Conservation (phyloP, 1,140 invertebrate species). For the Diploscapter pachys region DNA sequence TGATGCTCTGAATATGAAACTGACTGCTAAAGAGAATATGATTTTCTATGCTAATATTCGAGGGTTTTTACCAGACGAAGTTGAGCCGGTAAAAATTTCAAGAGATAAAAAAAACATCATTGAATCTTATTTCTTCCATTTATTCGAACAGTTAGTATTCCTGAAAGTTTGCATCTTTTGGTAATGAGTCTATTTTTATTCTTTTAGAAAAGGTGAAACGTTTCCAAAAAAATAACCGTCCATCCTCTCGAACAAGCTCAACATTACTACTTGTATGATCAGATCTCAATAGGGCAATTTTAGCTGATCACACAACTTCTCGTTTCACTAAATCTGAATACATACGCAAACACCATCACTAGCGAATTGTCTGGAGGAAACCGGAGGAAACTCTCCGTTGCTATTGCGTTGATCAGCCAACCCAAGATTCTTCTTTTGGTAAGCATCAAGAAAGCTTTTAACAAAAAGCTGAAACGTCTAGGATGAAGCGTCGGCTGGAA, state of each 20-base stretch:
- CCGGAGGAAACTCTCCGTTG: slow-evolving; percentile 87
- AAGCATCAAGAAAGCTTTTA: not conserved
- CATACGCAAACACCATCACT: slow-evolving; percentile 59
- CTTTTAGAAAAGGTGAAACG: too few relatives aligned
- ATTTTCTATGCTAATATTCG: slow-evolving; percentile 63
- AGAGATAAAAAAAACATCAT: not conserved
- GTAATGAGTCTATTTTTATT: too few relatives aligned
- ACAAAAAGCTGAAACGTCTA: not conserved
- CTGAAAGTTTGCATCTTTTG: too few relatives aligned
- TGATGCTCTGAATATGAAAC: slow-evolving; percentile 73
- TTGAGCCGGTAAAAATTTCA: slow-evolving; percentile 48
- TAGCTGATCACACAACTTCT: slow-evolving; percentile 58
- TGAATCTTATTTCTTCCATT: not conserved
- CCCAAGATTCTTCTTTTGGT: slow-evolving; percentile 73
- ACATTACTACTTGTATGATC: not conserved
- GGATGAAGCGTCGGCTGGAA: slow-evolving; percentile 66
- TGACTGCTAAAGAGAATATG: slow-evolving; percentile 68
- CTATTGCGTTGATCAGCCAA: slow-evolving; percentile 79
- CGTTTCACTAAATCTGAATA: slow-evolving; percentile 59
- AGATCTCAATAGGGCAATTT: slow-evolving; percentile 45
- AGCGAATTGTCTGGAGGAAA: slow-evolving; percentile 75
- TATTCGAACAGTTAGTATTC: not conserved
- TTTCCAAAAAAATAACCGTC: too few relatives aligned
- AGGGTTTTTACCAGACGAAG: slow-evolving; percentile 62
- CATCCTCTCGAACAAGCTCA: too few relatives aligned